phyloP scores from a whole-genome alignment of 2,888 invertebrate genomes.

The Cyrtodaria siliqua region DNA sequence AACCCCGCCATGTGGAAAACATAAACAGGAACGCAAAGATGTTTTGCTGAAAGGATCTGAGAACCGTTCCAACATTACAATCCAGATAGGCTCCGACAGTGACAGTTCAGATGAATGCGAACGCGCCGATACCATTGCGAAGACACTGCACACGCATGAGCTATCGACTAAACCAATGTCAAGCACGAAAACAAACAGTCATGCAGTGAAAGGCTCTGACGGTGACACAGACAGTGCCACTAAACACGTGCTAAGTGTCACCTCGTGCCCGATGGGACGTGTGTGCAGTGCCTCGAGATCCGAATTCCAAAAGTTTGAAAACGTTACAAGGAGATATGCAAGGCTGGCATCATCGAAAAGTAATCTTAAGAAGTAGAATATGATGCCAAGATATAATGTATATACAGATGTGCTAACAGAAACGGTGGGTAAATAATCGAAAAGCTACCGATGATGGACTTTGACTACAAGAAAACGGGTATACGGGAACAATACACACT shows the following conservation, averaged over 20 bases:
- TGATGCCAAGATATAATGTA: too few relatives aligned
- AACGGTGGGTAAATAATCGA: too few relatives aligned
- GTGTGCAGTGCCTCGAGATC: conserved; percentile 29
- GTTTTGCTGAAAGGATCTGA: neutral
- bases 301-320: conserved; percentile 37
- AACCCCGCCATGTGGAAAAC: too few relatives aligned
- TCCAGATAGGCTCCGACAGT: neutral
- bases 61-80: neutral
- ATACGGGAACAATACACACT: too few relatives aligned
- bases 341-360: conserved; percentile 14
- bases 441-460: too few relatives aligned
- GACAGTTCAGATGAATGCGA: neutral
- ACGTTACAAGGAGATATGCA: conserved; percentile 32
- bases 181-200: neutral
- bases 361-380: too few relatives aligned
- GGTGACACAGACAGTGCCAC: neutral
- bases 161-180: too few relatives aligned
- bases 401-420: too few relatives aligned
- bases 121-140: neutral
- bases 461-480: too few relatives aligned
- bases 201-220: neutral
- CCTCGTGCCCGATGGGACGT: conserved; percentile 27
- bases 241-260: conserved; percentile 1
- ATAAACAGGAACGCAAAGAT: neutral
- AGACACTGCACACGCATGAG: neutral